These are phyloP conservation scores for Pseudomyrmex sp. DNA, from an alignment of 1,140 invertebrate genomes.

Conservation along the genomic window DNA sequence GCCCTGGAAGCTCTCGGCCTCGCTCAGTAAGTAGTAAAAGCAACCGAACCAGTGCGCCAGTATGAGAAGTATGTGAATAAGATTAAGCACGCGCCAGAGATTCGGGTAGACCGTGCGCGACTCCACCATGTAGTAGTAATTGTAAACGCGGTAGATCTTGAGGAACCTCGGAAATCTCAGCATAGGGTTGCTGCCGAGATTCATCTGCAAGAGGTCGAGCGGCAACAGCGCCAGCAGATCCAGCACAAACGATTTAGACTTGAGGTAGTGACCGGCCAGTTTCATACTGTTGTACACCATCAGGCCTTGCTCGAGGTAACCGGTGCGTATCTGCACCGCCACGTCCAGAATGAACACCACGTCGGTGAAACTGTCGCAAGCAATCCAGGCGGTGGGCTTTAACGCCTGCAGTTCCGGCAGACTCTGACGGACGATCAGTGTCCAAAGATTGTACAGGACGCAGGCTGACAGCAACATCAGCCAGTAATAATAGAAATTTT, in stretches of 20 bases:
- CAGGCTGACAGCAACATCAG: slow-evolving; percentile 94
- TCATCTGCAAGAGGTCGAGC: slow-evolving; percentile 93
- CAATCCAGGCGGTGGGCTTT: slow-evolving; percentile 90
- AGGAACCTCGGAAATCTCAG: slow-evolving; percentile 93
- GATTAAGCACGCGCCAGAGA: slow-evolving; percentile 97
- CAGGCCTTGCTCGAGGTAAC: slow-evolving; percentile 97
- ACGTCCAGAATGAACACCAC: slow-evolving; percentile 95
- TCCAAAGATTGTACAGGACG: slow-evolving; percentile 98
- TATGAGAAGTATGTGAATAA: slow-evolving; percentile 97
- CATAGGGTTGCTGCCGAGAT: slow-evolving; percentile 92
- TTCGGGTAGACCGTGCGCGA: slow-evolving; percentile 98
- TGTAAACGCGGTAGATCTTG: slow-evolving; percentile 95
- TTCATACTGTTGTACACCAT: slow-evolving; percentile 97
- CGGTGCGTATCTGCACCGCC: slow-evolving; percentile 95
- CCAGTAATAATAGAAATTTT: slow-evolving; percentile 98
- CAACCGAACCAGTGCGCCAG: slow-evolving; percentile 99
- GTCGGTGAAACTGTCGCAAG: slow-evolving; percentile 94
- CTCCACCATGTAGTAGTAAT: slow-evolving; percentile 98
- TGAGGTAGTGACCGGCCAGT: slow-evolving; percentile 94
- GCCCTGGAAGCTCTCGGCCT: slow-evolving; percentile 95
- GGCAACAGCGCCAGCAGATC: slow-evolving; percentile 94
- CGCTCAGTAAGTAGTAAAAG: slow-evolving; percentile 97
- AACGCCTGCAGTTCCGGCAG: slow-evolving; percentile 94
- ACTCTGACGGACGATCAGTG: slow-evolving; percentile 96
- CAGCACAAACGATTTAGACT: slow-evolving; percentile 93